These are phyloP conservation scores for Drosophila mimica DNA, from an alignment of 2,888 invertebrate species.

Conservation along the genomic window DNA sequence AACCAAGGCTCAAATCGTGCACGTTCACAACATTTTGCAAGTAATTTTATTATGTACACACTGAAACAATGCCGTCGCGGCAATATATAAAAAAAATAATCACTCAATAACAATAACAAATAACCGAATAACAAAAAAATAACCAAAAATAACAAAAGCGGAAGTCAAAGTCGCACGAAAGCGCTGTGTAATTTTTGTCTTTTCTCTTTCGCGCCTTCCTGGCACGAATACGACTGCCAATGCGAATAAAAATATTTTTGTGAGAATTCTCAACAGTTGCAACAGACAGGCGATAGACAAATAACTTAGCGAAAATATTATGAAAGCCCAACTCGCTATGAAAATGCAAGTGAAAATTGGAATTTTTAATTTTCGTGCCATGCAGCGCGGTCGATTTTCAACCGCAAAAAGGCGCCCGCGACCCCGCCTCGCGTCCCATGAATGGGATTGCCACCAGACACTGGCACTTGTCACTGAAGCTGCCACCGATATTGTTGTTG, in stretches of 20 bases:
- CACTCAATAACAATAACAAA: conserved; percentile 71
- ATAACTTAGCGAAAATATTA: conserved; percentile 72
- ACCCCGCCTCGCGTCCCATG: conserved; percentile 16
- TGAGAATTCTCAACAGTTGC: conserved; percentile 76
- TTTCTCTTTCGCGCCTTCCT: conserved; percentile 71
- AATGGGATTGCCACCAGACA: conserved; percentile 37
- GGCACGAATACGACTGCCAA: conserved; percentile 70
- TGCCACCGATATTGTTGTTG: conserved; percentile 38
- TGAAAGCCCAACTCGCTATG: conserved; percentile 61
- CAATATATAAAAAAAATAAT: conserved; percentile 61
- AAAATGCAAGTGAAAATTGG: conserved; percentile 79
- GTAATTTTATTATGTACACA: conserved; percentile 55
- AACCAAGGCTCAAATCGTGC: conserved; percentile 62
- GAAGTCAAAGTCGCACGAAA: conserved; percentile 74
- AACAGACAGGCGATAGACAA: conserved; percentile 63
- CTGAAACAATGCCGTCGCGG: conserved; percentile 64
- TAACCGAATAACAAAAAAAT: conserved; percentile 41
- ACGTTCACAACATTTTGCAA: conserved; percentile 52
- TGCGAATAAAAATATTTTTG: conserved; percentile 55
- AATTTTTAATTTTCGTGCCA: conserved; percentile 76
- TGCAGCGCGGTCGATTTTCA: conserved; percentile 69
- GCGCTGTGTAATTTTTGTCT: conserved; percentile 73
- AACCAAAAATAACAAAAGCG: conserved; percentile 65
- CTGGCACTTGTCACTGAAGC: conserved; percentile 57
- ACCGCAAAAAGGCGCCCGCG: conserved; percentile 61